Evolutionary conservation across 2,888 invertebrate genomes (phyloP).

Genomic region (Mystacides longicornis): DNA sequence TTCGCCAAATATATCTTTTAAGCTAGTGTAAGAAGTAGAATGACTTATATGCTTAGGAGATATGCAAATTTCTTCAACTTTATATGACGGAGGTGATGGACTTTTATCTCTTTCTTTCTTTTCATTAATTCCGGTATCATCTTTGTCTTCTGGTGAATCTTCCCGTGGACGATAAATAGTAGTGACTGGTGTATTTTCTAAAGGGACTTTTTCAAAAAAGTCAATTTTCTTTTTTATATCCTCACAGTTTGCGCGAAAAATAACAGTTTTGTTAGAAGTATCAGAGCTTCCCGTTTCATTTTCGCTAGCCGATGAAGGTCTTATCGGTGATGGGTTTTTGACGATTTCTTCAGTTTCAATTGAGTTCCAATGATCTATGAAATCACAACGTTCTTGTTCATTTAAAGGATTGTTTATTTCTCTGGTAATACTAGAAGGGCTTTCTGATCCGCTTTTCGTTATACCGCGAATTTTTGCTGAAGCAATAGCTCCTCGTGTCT

Average conservation of each 20-base stretch:
- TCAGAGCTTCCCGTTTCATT: constrained; percentile 68
- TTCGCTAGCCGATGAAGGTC: constrained; percentile 53
- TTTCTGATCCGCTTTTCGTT: constrained; percentile 25
- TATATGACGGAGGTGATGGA: constrained; percentile 22
- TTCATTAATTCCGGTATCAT: constrained; percentile 41
- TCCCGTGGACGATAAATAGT: constrained; percentile 49
- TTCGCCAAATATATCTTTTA: constrained; percentile 79
- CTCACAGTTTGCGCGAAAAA: constrained; percentile 52
- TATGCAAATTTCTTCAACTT: constrained; percentile 28
- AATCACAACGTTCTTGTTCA: not conserved
- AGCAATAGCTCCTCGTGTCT: constrained; percentile 55
- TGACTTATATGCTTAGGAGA: constrained; percentile 39
- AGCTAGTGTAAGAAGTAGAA: constrained; percentile 64
- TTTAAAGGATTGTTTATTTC: not conserved
- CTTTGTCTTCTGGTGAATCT: constrained; percentile 37
- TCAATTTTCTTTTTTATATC: constrained; percentile 67
- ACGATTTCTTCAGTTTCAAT: constrained; percentile 31
- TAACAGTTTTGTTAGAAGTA: constrained; percentile 62
- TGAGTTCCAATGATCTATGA: constrained; percentile 35
- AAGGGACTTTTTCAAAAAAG: constrained; percentile 68
- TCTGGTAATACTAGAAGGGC: not conserved
- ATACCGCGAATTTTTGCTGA: constrained; percentile 43
- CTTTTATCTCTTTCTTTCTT: constrained; percentile 33
- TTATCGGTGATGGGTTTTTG: constrained; percentile 27
- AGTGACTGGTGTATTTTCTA: constrained; percentile 41